Evolutionary conservation across 2,113 vertebrate genomes (phyloP), one percentile per base, ranked within the genome.

Genomic region (Geococcyx californianus): DNA sequence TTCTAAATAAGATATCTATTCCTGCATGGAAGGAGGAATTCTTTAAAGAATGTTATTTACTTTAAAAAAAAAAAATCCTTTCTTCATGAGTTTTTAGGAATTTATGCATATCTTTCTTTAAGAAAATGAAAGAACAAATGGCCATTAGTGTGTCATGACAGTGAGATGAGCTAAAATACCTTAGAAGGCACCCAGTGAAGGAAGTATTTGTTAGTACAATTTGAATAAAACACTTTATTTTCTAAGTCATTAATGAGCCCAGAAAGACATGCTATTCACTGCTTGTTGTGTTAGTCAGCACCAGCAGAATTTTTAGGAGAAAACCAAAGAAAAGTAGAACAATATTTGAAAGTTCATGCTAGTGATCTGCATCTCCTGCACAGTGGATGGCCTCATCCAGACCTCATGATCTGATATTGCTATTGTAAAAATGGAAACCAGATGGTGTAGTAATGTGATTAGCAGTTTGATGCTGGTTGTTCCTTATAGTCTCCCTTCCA

Each of bases 391-490:
- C 75, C 78, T 96, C 93, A 90, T 78, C 67, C 64, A 93, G 36
- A 66, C 59, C 91, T 92, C 23, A 10, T 52, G 56, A 60, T 86
- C 70, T 92, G 79, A 84, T 1, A 3, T 52, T 77, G 92, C 67
- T 77, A 44, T 63, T 40, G 19, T 83, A 72, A 85, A 96, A 95
- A 97, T 96, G 82, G 82, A 95, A 97, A 97, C 49, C 96, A 97
- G 84, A 88, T 97, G 95, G 56, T 68, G 81, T 72, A 26, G 95
- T 96, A 94, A 97, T 62, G 68, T 87, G 97, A 97, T 91, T 90
- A 95, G 91, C 42, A 70, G 91, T 96, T 96, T 97, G 96, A 95
- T 94, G 85, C 52, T 96, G 97, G 96, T 96, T 97, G 69, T 82
- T 95, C 91, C 72, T 82, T 92, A 87, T 47, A 68, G 75, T 75